Evolutionary conservation across 2,888 invertebrate species (phyloP).

Genomic region (Napeogenes sylphis): DNA sequence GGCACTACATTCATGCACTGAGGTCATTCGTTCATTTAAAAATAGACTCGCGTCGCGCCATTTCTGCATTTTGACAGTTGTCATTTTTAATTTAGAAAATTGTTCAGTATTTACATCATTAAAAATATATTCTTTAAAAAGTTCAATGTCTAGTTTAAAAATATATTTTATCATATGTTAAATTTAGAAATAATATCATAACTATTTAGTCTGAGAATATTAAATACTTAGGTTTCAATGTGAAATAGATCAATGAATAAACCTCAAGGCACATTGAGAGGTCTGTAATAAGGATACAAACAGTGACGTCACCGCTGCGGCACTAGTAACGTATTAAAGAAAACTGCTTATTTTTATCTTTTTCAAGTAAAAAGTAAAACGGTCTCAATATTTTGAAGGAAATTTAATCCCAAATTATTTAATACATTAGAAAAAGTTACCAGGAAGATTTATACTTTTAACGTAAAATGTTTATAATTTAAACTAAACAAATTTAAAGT

Average conservation of each 20-base stretch:
- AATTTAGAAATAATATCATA: not conserved
- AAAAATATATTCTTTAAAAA: not conserved
- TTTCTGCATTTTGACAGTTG: conserved; percentile 50
- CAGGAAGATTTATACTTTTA: too few species aligned
- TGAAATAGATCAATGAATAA: conserved; percentile 27
- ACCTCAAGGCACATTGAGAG: conserved; percentile 29
- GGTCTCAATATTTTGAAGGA: too few species aligned
- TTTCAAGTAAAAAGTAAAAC: too few species aligned
- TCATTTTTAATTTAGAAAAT: conserved; percentile 35
- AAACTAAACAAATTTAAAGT: conserved; percentile 5
- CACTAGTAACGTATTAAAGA: not conserved
- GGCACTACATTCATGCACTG: conserved; percentile 75
- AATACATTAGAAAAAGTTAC: too few species aligned
- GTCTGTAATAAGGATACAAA: conserved; percentile 25
- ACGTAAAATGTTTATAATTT: not conserved
- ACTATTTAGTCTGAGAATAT: too few species aligned
- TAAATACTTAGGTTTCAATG: conserved; percentile 8
- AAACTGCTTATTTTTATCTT: not conserved
- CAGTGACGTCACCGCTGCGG: conserved; percentile 13
- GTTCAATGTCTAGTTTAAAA: conserved; percentile 1
- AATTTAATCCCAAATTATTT: too few species aligned
- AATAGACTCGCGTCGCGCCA: conserved; percentile 54
- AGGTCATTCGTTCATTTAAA: conserved; percentile 72
- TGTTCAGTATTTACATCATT: conserved; percentile 2
- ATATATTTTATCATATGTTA: not conserved